Evolutionary conservation across 2,888 invertebrate genomes (phyloP).

Genomic region (Tetropium fuscum): DNA sequence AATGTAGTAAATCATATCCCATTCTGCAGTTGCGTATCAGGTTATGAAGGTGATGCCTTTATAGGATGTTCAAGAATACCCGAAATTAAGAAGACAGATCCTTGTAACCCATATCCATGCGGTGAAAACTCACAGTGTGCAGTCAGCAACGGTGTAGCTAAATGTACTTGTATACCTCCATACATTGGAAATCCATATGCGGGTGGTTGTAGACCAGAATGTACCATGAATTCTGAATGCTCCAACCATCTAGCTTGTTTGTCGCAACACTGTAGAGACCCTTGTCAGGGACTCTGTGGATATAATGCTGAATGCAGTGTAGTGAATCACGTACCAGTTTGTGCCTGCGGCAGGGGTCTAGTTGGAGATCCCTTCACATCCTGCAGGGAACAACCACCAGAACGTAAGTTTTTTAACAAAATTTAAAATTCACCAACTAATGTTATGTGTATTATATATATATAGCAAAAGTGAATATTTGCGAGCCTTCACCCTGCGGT

Average conservation of each 20-base stretch:
- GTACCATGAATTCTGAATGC: conserved; percentile 85
- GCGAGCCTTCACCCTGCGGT: conserved; percentile 73
- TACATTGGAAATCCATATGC: conserved; percentile 89
- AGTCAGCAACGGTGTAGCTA: conserved; percentile 75
- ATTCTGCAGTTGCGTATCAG: conserved; percentile 81
- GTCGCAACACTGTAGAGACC: conserved; percentile 87
- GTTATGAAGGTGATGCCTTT: conserved; percentile 87
- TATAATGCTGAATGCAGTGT: conserved; percentile 85
- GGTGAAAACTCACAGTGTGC: conserved; percentile 87
- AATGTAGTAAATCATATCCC: conserved; percentile 84
- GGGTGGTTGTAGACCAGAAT: conserved; percentile 88
- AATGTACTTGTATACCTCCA: conserved; percentile 89
- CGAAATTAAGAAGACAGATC: conserved; percentile 65
- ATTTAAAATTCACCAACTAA: background rate
- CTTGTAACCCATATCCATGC: conserved; percentile 85
- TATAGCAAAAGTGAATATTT: conserved; percentile 64
- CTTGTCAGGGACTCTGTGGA: conserved; percentile 88
- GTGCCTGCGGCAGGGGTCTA: conserved; percentile 81
- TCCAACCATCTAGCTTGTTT: conserved; percentile 81
- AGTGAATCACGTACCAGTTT: conserved; percentile 85
- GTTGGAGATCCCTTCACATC: conserved; percentile 87
- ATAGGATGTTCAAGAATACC: conserved; percentile 77
- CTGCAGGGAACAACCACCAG: conserved; percentile 72
- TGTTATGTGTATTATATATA: conserved; percentile 16
- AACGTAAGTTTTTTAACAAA: conserved; percentile 67